A percentile compares a stretch with the other conserved stretches of the same genome.
Evolutionary conservation across 2,113 vertebrate species (phyloP).

Genomic region (Paraplagusia blochii): DNA sequence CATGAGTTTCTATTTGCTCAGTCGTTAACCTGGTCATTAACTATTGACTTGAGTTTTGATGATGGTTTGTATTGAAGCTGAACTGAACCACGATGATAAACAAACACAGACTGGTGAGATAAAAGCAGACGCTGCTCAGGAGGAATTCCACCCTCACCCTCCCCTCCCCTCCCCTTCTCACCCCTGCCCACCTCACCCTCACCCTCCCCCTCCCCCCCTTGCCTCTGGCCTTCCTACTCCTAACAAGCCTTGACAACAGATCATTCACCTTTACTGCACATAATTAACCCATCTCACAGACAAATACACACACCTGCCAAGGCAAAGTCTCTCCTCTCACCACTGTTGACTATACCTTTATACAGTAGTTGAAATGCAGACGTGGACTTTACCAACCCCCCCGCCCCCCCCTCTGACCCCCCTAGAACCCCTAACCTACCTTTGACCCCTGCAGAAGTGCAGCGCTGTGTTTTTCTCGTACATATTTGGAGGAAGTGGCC

Average conservation of each 20-base stretch:
- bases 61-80: constrained; percentile 32
- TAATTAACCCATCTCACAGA: constrained; percentile 76
- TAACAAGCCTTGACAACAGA: constrained; percentile 76
- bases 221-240: constrained; percentile 74
- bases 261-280: constrained; percentile 72
- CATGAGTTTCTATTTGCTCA: no score
- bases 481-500: no score
- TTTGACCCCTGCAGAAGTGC: constrained; percentile 60
- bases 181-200: constrained; percentile 51
- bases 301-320: constrained; percentile 28
- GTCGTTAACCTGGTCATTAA: constrained; percentile 38
- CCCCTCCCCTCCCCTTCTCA: constrained; percentile 46
- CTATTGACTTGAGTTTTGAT: constrained; percentile 46
- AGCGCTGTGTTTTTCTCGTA: constrained; percentile 40
- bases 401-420: constrained; percentile 42
- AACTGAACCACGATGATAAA: constrained; percentile 24
- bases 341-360: constrained; percentile 14
- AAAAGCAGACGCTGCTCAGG: constrained; percentile 74
- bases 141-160: constrained; percentile 77
- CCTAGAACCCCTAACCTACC: constrained; percentile 59
- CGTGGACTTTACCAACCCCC: constrained; percentile 41
- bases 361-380: constrained; percentile 14
- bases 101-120: constrained; percentile 73
- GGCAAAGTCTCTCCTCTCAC: constrained; percentile 3
- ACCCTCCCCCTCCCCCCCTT: constrained; percentile 41